phyloP scores from a whole-genome alignment of 2,888 invertebrate species.

The Lepidocyrtoides sp. region DNA sequence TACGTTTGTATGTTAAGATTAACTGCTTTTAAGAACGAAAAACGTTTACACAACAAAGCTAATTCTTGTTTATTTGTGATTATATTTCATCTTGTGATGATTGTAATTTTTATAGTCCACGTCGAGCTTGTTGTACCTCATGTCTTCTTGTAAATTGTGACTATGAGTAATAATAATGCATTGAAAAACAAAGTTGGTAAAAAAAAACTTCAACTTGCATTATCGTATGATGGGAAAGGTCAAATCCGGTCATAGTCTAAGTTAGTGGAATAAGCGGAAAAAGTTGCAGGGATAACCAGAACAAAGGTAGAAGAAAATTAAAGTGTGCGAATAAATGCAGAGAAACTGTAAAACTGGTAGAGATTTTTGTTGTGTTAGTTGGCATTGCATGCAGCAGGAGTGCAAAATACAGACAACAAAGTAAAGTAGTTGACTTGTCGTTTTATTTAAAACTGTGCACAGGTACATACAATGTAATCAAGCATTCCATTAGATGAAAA shows the following conservation, averaged over 20 bases:
- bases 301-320: conserved; percentile 41
- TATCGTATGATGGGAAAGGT: conserved; percentile 64
- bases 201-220: not conserved
- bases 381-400: not conserved
- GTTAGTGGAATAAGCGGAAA: conserved; percentile 39
- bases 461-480: conserved; percentile 55
- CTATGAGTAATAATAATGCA: not conserved
- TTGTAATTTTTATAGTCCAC: conserved; percentile 16
- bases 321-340: conserved; percentile 2
- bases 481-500: not conserved
- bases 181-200: conserved; percentile 23
- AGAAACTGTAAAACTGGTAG: not conserved
- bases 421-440: too few relatives aligned
- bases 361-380: not conserved
- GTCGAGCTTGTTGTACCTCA: conserved; percentile 18
- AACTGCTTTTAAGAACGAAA: conserved; percentile 9
- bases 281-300: conserved; percentile 69
- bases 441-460: conserved; percentile 55
- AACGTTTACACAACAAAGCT: conserved; percentile 18
- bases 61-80: conserved; percentile 34
- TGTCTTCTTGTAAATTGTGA: not conserved
- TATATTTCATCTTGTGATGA: conserved; percentile 39
- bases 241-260: conserved; percentile 75
- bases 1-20: conserved; percentile 20
- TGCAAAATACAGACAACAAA: too few relatives aligned